phyloP scores from a whole-genome alignment of 2,113 vertebrate species.

The Oxyruncus cristatus region DNA sequence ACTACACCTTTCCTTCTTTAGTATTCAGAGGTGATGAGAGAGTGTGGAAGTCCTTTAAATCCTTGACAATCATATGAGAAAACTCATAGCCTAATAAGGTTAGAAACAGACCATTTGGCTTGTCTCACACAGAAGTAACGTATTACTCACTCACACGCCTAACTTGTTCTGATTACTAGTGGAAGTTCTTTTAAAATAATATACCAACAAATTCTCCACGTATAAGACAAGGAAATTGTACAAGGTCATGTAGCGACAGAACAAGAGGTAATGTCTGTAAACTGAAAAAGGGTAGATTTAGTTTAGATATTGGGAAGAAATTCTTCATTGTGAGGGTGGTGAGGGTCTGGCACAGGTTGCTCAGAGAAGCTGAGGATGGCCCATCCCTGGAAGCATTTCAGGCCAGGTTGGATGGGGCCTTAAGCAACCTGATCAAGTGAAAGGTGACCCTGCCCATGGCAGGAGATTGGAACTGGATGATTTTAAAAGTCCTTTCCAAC shows the following conservation, averaged over 20 bases:
- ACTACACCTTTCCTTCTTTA: neutral
- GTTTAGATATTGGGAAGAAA: neutral
- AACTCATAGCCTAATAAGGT: neutral
- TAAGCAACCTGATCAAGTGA: neutral
- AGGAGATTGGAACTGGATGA: neutral
- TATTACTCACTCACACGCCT: neutral
- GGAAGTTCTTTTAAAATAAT: neutral
- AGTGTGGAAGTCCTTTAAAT: neutral
- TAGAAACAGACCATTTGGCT: neutral
- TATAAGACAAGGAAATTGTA: neutral
- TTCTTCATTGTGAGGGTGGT: too few species aligned
- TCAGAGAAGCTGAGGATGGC: neutral
- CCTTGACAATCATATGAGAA: neutral
- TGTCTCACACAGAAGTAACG: neutral
- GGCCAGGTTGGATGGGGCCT: neutral
- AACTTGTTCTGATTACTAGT: neutral
- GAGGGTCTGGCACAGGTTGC: neutral
- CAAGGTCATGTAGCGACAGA: neutral
- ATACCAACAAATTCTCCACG: constrained; percentile 3
- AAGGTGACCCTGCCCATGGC: neutral
- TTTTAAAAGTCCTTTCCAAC: neutral
- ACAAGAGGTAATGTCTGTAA: neutral
- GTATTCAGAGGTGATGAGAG: neutral
- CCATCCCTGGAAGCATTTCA: too few species aligned
- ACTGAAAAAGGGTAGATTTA: neutral